These are phyloP conservation scores for Vidua chalybeata DNA, from an alignment of 2,113 vertebrate species.

Conservation along the genomic window DNA sequence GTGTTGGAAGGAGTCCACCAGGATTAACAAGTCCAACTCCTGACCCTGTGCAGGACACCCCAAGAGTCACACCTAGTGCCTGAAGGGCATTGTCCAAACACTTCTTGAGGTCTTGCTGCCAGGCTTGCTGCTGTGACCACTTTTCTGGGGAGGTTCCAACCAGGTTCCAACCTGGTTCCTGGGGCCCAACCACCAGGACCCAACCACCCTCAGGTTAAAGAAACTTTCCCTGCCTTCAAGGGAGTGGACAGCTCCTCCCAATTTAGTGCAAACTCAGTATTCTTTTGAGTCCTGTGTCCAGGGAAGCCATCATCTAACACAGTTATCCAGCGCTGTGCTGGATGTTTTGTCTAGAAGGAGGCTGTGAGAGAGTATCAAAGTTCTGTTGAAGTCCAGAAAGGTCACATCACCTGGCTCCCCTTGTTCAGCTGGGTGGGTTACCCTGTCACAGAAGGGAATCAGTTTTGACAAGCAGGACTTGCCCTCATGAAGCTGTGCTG, in stretches of 20 bases:
- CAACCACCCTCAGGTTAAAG: not conserved
- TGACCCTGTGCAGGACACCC: not conserved
- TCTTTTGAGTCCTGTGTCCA: not conserved
- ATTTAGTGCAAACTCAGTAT: not conserved
- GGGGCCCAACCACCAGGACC: no score
- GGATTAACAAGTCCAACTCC: not conserved
- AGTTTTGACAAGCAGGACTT: not conserved
- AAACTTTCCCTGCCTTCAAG: not conserved
- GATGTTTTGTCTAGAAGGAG: not conserved
- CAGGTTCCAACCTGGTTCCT: no score
- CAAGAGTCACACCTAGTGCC: not conserved
- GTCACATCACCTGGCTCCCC: not conserved
- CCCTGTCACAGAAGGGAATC: not conserved
- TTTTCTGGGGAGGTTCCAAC: not conserved
- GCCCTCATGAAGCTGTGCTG: not conserved
- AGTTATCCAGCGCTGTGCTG: fast-evolving
- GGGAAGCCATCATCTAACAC: fast-evolving
- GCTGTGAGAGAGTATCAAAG: not conserved
- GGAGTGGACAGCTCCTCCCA: not conserved
- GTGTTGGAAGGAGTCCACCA: not conserved
- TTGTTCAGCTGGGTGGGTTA: not conserved
- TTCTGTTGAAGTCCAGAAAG: not conserved
- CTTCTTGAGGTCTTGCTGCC: not conserved
- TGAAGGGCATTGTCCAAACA: not conserved
- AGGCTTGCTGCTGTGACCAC: not conserved